phyloP scores from a whole-genome alignment of 2,797 vertebrate species.

The Xenopus petersii region DNA sequence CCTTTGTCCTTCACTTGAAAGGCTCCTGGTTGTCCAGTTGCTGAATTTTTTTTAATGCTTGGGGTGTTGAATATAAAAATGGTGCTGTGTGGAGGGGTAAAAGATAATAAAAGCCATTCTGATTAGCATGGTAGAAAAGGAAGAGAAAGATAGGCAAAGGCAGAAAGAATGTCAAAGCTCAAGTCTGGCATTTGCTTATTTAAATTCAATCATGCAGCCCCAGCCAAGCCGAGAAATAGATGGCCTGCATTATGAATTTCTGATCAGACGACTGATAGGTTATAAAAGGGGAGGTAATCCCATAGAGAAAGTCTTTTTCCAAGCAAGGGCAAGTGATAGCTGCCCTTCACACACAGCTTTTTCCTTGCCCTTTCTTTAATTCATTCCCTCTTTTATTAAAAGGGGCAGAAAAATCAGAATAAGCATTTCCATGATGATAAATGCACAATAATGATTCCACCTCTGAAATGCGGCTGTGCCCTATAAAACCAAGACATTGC shows the following conservation, averaged over 20 bases:
- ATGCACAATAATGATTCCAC: slow-evolving; percentile 46
- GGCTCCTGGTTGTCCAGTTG: slow-evolving; percentile 79
- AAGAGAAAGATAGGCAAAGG: slow-evolving; percentile 61
- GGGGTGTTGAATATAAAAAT: slow-evolving; percentile 76
- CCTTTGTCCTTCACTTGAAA: no score
- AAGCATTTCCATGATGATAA: slow-evolving; percentile 65
- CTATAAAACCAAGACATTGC: slow-evolving; percentile 39
- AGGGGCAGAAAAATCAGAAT: slow-evolving; percentile 53
- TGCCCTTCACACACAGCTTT: slow-evolving; percentile 63
- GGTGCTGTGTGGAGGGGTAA: slow-evolving; percentile 62
- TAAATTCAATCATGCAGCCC: slow-evolving; percentile 77
- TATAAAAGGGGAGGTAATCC: slow-evolving; percentile 69
- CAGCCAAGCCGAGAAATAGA: slow-evolving; percentile 67
- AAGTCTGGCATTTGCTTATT: slow-evolving; percentile 80
- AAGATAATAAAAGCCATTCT: slow-evolving; percentile 53
- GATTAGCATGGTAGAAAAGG: slow-evolving; percentile 53
- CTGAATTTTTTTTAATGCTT: slow-evolving; percentile 75
- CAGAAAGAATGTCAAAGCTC: slow-evolving; percentile 67
- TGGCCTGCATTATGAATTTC: slow-evolving; percentile 73
- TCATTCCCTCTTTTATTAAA: slow-evolving; percentile 47
- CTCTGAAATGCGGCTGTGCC: slow-evolving; percentile 24
- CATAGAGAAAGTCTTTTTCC: slow-evolving; percentile 67
- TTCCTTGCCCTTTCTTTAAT: slow-evolving; percentile 60
- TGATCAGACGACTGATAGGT: slow-evolving; percentile 74
- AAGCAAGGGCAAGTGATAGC: slow-evolving; percentile 67